These are phyloP conservation scores for Corythornis cristatus DNA, from an alignment of 2,113 vertebrate genomes.

Conservation along the genomic window DNA sequence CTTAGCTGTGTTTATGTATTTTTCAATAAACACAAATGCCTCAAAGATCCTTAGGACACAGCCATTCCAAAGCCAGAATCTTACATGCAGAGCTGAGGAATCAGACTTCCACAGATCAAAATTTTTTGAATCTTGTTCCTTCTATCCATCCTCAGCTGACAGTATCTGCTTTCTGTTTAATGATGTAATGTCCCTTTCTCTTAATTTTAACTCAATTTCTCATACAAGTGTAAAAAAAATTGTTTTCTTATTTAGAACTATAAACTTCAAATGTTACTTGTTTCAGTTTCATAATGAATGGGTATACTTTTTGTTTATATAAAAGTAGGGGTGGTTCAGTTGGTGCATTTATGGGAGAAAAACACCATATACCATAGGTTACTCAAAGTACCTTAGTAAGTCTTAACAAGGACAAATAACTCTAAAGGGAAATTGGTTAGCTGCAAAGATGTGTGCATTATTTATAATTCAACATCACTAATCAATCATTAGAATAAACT, in stretches of 20 bases:
- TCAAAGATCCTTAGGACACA: background rate
- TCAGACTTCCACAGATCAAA: background rate
- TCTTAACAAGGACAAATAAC: background rate
- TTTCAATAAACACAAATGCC: background rate
- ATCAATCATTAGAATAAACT: background rate
- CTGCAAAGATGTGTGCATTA: background rate
- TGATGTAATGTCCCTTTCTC: background rate
- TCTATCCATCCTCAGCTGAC: background rate
- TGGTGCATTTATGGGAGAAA: background rate
- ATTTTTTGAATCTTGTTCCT: background rate
- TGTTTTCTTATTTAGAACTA: background rate
- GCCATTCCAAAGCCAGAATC: rapidly evolving
- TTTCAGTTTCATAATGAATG: background rate
- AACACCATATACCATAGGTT: background rate
- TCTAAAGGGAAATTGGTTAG: background rate
- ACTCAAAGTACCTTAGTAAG: background rate
- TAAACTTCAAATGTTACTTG: background rate
- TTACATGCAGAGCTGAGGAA: background rate
- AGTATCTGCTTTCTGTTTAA: background rate
- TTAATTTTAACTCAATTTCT: background rate
- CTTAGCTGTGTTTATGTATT: background rate
- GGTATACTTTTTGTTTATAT: background rate
- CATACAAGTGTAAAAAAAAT: background rate
- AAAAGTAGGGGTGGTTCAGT: background rate
- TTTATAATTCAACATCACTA: background rate